Conservation (phyloP, 2,113 vertebrate species). For the Dicerorhinus sumatrensis region DNA sequence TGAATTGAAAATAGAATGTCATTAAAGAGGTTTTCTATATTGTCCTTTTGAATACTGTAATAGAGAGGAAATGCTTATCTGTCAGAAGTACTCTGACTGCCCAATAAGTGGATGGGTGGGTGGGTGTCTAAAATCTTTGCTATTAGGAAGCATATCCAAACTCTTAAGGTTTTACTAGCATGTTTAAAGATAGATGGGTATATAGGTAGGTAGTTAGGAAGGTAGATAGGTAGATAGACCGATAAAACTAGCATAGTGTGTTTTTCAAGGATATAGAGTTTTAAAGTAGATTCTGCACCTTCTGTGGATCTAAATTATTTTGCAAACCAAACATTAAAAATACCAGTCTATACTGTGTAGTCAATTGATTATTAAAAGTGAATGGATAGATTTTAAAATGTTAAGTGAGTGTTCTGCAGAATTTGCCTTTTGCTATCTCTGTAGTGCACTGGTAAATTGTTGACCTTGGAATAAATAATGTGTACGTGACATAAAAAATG, state of each 20-base stretch:
- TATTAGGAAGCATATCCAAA: slow-evolving; percentile 56
- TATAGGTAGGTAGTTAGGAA: neutral
- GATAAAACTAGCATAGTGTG: accelerated
- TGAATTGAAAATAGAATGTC: neutral
- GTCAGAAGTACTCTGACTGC: neutral
- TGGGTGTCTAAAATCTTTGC: neutral
- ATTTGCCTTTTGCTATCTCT: slow-evolving; percentile 9
- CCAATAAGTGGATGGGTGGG: too few species aligned
- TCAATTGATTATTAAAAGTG: slow-evolving; percentile 47
- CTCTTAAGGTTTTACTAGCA: neutral
- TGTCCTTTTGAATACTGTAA: neutral
- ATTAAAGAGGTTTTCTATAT: slow-evolving; percentile 57
- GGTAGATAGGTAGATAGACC: neutral
- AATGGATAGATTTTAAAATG: slow-evolving; percentile 31
- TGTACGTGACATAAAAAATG: neutral
- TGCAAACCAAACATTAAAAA: neutral
- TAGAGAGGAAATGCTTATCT: slow-evolving; percentile 36
- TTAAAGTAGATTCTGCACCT: slow-evolving; percentile 37
- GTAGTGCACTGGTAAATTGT: neutral
- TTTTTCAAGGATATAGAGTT: neutral
- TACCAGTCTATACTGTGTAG: neutral
- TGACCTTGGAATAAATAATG: neutral
- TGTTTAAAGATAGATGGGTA: neutral
- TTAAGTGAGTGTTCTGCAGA: neutral
- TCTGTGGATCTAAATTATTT: neutral